Base-by-base conservation (phyloP, 2,113 vertebrate genomes). In the Hoplias malabaricus region DNA sequence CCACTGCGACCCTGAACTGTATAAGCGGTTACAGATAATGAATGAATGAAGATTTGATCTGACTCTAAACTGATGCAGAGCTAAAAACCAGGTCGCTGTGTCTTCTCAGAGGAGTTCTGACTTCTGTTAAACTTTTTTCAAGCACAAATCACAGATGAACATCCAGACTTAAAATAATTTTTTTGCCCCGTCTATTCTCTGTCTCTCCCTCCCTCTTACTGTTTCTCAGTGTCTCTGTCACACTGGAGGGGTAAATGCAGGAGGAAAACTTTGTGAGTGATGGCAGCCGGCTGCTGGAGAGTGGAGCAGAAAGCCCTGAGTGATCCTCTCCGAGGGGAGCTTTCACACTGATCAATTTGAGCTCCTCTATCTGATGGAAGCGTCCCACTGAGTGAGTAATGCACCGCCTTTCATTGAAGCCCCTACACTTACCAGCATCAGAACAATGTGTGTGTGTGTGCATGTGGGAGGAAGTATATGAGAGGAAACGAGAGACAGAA, bases 261-360 rank as follows among this genome's bases (percentile, higher is more conserved):
- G 34, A 75, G 43, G 33, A 31, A 72, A 78, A 25, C 69, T 61
- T 31, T 46, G 25, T 70, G 43, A 79, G 25, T 53, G 57, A 69
- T 54, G 56, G 70, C 50, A 71, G 65, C 10, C 46, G 29, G 19
- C 2, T 12, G 38, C 27, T 54, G 4, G 42, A 63, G 29, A 33
- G 25, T 12, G n/a, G 23, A 40, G 34, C 27, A 66, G 59, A 83
- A 79, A 48, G 57, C 65, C 13, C 74, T 40, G 61, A 67, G 77
- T n/a, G 72, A 75, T 77, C 69, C 61, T 83, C 78, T 78, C 57
- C 12, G 23, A 54, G 81, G 46, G 72, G 65, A 77, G 57, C 23
- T 46, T 77, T 81, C 56, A 57, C 25, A 75, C 83, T 81, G 80
- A 87, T 90, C 80, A 81, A 82, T 90, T 82, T 86, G 74, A 84